Percentiles rank a stretch among this genome's conserved stretches.
Evolutionary conservation across 64 coral and sea anemone genomes (phyloP).

Genomic region (Porites australiensis): DNA sequence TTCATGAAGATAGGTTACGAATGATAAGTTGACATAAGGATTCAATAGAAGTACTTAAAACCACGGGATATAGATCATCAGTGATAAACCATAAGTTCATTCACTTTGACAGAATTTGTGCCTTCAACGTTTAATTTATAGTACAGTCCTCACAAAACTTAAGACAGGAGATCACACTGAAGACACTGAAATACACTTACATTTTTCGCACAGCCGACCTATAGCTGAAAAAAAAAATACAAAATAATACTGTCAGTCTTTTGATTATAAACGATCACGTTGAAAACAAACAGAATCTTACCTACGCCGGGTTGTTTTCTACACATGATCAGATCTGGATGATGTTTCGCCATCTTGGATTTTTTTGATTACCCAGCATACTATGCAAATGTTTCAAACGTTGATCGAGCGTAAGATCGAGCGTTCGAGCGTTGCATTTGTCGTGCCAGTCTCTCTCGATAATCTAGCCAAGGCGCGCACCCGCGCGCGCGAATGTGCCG

Average conservation of each 20-base stretch:
- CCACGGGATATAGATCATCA: too few species aligned
- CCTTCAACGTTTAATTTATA: too few species aligned
- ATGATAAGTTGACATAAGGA: too few species aligned
- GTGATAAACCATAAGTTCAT: too few species aligned
- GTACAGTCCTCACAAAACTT: too few species aligned
- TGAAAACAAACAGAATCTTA: slow-evolving; percentile 33
- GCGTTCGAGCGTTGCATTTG: too few species aligned
- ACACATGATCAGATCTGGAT: slow-evolving; percentile 99
- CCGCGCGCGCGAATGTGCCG: too few species aligned
- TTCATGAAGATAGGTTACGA: too few species aligned
- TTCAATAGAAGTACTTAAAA: too few species aligned
- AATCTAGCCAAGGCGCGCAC: too few species aligned
- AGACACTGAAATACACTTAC: slow-evolving; percentile 70
- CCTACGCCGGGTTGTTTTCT: slow-evolving; percentile 99
- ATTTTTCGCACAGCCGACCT: slow-evolving; percentile 98
- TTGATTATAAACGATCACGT: not conserved
- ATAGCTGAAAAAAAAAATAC: slow-evolving; percentile 73
- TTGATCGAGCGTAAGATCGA: too few species aligned
- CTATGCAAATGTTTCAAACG: not conserved
- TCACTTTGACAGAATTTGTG: too few species aligned
- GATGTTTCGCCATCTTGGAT: slow-evolving; percentile 99
- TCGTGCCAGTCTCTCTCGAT: not conserved
- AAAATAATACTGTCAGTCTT: not conserved
- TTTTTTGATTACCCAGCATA: slow-evolving; percentile 59
- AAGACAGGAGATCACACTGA: not conserved